A percentile compares a stretch with the other conserved stretches of the same genome.
phyloP scores from a whole-genome alignment of 2,113 vertebrate genomes.

The Pica pica region DNA sequence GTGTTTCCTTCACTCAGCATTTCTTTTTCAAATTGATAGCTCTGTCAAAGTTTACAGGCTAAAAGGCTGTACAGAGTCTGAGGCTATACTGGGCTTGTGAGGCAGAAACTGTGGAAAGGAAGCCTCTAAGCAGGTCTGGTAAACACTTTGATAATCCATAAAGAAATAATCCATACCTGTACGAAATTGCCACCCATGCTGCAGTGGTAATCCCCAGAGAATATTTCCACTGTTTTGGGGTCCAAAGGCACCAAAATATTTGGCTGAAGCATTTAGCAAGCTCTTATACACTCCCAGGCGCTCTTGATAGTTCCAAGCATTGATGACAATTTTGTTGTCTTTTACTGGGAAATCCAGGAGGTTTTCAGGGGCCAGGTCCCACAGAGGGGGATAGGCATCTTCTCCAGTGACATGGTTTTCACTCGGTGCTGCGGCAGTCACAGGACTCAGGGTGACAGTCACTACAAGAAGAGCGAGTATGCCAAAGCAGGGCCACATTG shows the following conservation, averaged over 20 bases:
- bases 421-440: fast-evolving
- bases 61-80: neutral
- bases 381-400: slow-evolving; percentile 68
- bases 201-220: slow-evolving; percentile 83
- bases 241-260: slow-evolving; percentile 73
- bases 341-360: slow-evolving; percentile 57
- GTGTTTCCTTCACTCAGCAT: neutral
- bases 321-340: slow-evolving; percentile 54
- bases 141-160: neutral
- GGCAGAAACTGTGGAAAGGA: neutral
- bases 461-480: neutral
- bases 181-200: slow-evolving; percentile 82
- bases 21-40: neutral
- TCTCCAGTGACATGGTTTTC: neutral
- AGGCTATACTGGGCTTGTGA: neutral
- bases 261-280: slow-evolving; percentile 71
- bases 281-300: slow-evolving; percentile 80
- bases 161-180: slow-evolving; percentile 75
- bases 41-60: neutral
- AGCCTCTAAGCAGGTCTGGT: neutral
- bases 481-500: neutral
- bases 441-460: neutral
- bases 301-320: slow-evolving; percentile 77
- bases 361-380: slow-evolving; percentile 63
- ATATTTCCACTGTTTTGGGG: slow-evolving; percentile 66